A percentile compares a stretch with the other conserved stretches of the same genome.
phyloP scores from a whole-genome alignment of 2,113 vertebrate species.

The Cryptomyrus ogoouensis region DNA sequence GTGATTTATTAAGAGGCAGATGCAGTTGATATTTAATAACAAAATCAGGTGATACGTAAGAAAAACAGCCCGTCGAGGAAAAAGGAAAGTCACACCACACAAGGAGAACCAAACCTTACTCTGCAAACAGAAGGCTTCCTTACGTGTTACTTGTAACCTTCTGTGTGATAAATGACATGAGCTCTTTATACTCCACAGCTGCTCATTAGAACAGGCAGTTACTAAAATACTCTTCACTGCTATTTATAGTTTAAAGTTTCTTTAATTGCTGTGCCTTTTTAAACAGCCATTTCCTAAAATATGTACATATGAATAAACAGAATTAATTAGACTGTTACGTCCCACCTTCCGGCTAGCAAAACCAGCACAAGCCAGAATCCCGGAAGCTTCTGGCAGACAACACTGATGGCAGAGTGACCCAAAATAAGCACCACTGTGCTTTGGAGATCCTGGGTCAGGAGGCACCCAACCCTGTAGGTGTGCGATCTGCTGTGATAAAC shows the following conservation, averaged over 20 bases:
- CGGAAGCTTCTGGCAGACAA: not conserved
- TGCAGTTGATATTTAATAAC: not conserved
- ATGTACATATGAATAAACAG: not conserved
- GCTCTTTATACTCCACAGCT: not conserved
- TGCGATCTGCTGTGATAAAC: conserved; percentile 6
- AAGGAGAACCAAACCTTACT: not conserved
- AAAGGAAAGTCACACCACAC: not conserved
- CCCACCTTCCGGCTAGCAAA: not conserved
- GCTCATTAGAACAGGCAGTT: not conserved
- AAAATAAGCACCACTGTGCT: not conserved
- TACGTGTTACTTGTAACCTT: not conserved
- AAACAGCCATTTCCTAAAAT: not conserved
- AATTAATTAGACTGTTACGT: not conserved
- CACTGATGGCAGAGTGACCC: not conserved
- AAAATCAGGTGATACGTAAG: not conserved
- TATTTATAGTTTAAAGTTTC: not conserved
- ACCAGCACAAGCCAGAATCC: not conserved
- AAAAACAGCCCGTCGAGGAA: not conserved
- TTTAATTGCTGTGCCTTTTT: not conserved
- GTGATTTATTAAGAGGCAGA: not conserved
- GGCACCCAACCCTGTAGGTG: not conserved
- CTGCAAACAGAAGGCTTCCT: not conserved
- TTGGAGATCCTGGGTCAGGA: not conserved
- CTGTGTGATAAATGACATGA: not conserved
- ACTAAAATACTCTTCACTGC: not conserved